These are phyloP conservation scores for Ivindomyrus marchei DNA, from an alignment of 2,113 vertebrate genomes.

Conservation along the genomic window DNA sequence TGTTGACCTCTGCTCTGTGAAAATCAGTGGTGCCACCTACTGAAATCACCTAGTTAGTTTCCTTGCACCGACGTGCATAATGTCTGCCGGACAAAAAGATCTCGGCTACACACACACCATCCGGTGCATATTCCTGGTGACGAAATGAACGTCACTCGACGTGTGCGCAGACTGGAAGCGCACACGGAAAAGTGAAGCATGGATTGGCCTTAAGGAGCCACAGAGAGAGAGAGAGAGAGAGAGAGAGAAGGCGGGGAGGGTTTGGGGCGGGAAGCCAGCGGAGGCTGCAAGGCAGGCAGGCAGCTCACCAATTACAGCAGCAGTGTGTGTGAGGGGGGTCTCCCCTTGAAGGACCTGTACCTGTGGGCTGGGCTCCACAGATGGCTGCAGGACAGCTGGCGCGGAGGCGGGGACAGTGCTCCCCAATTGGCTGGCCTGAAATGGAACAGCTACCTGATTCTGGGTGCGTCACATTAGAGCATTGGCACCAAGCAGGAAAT, in stretches of 20 bases:
- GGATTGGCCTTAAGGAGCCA: background rate
- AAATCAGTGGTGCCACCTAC: background rate
- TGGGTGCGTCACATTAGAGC: background rate
- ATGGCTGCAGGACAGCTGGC: constrained; percentile 86
- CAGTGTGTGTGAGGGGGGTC: background rate
- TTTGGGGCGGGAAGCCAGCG: background rate
- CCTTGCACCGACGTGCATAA: background rate
- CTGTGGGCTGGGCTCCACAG: constrained; percentile 80
- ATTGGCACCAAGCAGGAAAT: background rate
- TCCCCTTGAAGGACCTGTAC: constrained; percentile 45
- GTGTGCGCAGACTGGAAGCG: background rate
- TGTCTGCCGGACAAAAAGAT: background rate
- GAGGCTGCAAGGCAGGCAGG: background rate
- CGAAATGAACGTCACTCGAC: background rate
- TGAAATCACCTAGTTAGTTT: background rate
- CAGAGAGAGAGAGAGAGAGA: background rate
- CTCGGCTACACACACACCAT: background rate
- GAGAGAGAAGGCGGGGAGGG: background rate
- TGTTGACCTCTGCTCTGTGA: background rate
- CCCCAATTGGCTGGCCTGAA: constrained; percentile 56
- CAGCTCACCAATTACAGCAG: background rate
- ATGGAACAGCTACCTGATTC: background rate
- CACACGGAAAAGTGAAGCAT: background rate
- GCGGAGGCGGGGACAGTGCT: constrained; percentile 72
- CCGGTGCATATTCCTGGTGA: background rate